Conservation (phyloP, 2,888 invertebrate genomes). For the Bruchidius siliquastri region DNA sequence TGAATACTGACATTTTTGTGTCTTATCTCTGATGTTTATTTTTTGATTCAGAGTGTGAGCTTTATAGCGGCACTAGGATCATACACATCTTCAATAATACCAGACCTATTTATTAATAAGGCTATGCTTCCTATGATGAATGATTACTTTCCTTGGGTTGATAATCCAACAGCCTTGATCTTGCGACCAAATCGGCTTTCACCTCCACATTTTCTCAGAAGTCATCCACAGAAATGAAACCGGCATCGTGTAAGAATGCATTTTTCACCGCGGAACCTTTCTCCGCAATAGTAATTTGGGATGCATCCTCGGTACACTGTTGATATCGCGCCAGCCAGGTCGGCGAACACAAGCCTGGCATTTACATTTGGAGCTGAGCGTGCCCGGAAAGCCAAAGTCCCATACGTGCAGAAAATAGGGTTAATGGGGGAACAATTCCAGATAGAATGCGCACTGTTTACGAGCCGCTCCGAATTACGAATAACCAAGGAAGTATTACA, state of each 20-base stretch:
- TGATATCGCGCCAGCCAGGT: not conserved
- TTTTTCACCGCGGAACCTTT: not conserved
- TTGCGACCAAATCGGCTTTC: not conserved
- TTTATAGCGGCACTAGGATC: too few species aligned
- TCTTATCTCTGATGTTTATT: too few species aligned
- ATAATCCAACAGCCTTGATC: too few species aligned
- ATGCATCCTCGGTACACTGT: not conserved
- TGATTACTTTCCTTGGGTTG: too few species aligned
- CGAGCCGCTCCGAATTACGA: too few species aligned
- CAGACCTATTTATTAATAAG: too few species aligned
- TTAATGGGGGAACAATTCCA: not conserved
- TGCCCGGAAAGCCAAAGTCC: not conserved
- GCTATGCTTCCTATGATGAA: too few species aligned
- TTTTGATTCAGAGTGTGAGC: too few species aligned
- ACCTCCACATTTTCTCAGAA: not conserved
- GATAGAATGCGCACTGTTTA: not conserved
- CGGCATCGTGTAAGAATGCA: not conserved
- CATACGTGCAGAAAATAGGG: not conserved
- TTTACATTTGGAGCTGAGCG: not conserved
- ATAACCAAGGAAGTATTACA: too few species aligned
- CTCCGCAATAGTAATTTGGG: not conserved
- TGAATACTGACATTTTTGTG: too few species aligned
- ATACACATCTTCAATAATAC: too few species aligned
- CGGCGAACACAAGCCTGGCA: not conserved
- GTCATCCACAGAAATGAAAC: not conserved